Conservation (phyloP, 1,140 invertebrate genomes). For the Lutraria rhynchaena region DNA sequence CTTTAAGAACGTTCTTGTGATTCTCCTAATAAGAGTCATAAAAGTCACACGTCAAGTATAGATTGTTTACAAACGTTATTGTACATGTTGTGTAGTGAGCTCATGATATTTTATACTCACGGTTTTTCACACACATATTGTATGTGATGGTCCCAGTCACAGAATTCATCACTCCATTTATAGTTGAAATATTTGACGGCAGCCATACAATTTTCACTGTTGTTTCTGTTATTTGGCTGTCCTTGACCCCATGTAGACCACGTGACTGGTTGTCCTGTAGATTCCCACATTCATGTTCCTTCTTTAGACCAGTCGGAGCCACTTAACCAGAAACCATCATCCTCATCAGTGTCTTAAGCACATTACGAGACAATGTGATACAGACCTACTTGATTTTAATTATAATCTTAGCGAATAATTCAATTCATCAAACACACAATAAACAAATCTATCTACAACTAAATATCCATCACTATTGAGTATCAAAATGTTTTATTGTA, state of each 20-base stretch:
- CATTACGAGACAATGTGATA: neutral
- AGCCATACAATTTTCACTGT: too few relatives aligned
- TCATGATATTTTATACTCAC: conserved; percentile 20
- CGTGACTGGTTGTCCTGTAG: neutral
- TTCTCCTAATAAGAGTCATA: too few relatives aligned
- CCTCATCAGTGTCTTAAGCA: conserved; percentile 11
- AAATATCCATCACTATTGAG: too few relatives aligned
- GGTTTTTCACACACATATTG: conserved; percentile 27
- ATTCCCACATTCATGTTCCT: conserved; percentile 21
- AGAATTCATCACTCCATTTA: conserved; percentile 39
- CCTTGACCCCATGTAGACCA: conserved; percentile 8
- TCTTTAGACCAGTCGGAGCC: neutral
- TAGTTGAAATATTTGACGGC: conserved; percentile 36
- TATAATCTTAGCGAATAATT: too few relatives aligned
- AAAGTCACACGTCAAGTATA: too few relatives aligned
- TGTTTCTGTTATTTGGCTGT: conserved; percentile 31
- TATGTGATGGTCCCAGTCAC: conserved; percentile 22
- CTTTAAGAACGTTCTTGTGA: too few relatives aligned
- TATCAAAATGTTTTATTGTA: neutral
- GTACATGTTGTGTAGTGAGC: neutral
- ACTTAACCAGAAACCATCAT: conserved; percentile 31
- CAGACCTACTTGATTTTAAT: too few relatives aligned
- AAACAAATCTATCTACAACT: too few relatives aligned
- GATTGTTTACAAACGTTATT: too few relatives aligned
- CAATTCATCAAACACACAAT: too few relatives aligned